These are phyloP conservation scores for Hirtodrosophila alboralis DNA, from an alignment of 2,888 invertebrate species.

Conservation along the genomic window DNA sequence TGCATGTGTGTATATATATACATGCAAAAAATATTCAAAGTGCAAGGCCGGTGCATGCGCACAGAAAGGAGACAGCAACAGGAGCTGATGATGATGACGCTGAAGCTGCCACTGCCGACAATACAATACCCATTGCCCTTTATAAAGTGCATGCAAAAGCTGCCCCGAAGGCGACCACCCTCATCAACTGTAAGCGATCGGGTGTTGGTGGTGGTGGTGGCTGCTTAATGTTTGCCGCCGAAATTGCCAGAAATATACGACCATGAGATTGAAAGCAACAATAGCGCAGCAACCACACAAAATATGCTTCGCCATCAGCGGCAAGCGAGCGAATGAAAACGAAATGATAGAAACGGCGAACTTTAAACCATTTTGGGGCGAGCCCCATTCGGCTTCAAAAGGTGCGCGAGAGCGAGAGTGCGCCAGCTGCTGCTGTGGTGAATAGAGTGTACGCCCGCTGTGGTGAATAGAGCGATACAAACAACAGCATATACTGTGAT, in stretches of 20 bases:
- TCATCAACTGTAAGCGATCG: constrained; percentile 26
- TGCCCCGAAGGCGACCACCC: constrained; percentile 27
- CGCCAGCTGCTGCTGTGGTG: background rate
- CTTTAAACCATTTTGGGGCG: constrained; percentile 42
- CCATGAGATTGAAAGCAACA: constrained; percentile 43
- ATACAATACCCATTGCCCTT: constrained; percentile 68
- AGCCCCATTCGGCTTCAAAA: constrained; percentile 19
- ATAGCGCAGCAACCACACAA: background rate
- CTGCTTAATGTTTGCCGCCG: constrained; percentile 51
- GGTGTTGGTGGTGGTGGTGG: constrained; percentile 17
- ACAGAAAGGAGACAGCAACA: constrained; percentile 71
- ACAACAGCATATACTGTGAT: constrained; percentile 31
- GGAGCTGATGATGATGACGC: constrained; percentile 35
- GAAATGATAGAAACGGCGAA: constrained; percentile 53
- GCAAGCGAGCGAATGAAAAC: constrained; percentile 61
- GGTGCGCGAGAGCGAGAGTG: constrained; percentile 10
- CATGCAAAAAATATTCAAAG: constrained; percentile 45
- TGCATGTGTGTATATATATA: background rate
- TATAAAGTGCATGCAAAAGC: constrained; percentile 54
- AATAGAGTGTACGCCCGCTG: background rate
- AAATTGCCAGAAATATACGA: constrained; percentile 61
- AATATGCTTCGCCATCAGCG: constrained; percentile 26
- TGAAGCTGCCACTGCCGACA: constrained; percentile 36
- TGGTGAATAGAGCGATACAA: constrained; percentile 10
- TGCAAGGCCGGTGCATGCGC: constrained; percentile 73